Conservation (phyloP, 2,888 invertebrate species). For the Itoplectis maculator region DNA sequence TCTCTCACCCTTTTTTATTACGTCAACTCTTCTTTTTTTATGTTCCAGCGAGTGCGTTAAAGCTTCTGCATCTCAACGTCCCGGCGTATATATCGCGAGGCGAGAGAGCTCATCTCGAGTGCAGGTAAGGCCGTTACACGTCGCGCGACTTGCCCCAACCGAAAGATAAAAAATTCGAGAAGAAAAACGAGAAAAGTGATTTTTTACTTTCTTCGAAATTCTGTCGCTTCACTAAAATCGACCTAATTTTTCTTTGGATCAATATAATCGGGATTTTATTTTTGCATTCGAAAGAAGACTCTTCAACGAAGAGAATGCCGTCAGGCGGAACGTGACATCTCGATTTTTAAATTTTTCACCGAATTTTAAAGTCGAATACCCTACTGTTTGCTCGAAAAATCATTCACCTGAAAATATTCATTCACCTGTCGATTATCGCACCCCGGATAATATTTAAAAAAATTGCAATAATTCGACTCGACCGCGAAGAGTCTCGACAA, state of each 20-base stretch:
- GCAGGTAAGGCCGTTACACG: slow-evolving; percentile 82
- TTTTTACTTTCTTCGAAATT: neutral
- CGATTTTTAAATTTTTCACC: too few species aligned
- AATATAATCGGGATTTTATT: too few species aligned
- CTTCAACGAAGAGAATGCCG: too few species aligned
- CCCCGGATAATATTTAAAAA: neutral
- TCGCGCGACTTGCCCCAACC: neutral
- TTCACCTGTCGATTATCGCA: too few species aligned
- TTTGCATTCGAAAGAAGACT: too few species aligned
- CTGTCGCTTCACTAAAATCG: too few species aligned
- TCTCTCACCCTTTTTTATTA: neutral
- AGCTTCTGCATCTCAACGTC: slow-evolving; percentile 83
- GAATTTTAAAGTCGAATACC: too few species aligned
- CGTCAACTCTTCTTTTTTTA: slow-evolving; percentile 71
- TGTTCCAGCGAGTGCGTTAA: slow-evolving; percentile 83
- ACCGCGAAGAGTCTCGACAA: neutral
- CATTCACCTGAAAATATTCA: too few species aligned
- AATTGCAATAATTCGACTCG: neutral
- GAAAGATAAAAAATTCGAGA: too few species aligned
- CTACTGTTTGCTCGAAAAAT: neutral
- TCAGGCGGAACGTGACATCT: too few species aligned
- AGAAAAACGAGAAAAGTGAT: neutral
- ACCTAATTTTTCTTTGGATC: too few species aligned
- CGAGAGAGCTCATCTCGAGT: slow-evolving; percentile 84
- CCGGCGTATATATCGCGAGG: slow-evolving; percentile 84